Base-by-base conservation (phyloP, 2,113 vertebrate species). In the Lampris megalopsis region DNA sequence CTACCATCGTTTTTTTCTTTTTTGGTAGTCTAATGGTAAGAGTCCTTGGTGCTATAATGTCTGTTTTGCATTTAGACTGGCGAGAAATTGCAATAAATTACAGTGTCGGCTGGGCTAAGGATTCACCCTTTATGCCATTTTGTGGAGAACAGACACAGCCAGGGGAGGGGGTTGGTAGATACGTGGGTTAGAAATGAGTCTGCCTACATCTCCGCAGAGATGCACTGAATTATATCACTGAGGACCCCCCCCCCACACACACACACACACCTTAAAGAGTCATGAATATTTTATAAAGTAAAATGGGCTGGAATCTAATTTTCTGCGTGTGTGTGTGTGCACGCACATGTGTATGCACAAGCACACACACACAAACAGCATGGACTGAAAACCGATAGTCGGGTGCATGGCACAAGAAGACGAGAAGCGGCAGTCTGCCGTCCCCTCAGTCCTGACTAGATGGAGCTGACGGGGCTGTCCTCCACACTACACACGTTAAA, bases 271-370 rank as follows among this genome's bases (percentile, higher is more conserved):
- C 24, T 86, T 73, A 79, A 81, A 85, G 75, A 81, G 77, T 89
- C 85, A 91, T 91, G 89, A 92, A 92, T 92, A 90, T 90, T 91
- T 89, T 79, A 92, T 92, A 41, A 64, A 78, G 83, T 58, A 73
- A 75, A 84, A 52, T 68, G 54, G 1, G n/a, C 70, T 81, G 75
- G 84, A 89, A 91, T 88, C 77, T 75, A 72, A 90, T 91, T 85
- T 85, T 42, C 64, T 35, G 9, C 9, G 3, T 45, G 38, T 49
- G 6, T 71, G 62, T 56, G 63, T 61, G 10, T 42, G 38, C 6
- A 49, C 1, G 1, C 6, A 45, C 53, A 54, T 56, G 63, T 61
- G 10, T 42, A 36, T 4, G 45, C 1, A 1, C 6, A 45, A 48
- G 50, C 65, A 48, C 63, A 65, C 52, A 69, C 58, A 54, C 50